Evolutionary conservation across 1,140 invertebrate species (phyloP).

Genomic region (Orchestia grillus): DNA sequence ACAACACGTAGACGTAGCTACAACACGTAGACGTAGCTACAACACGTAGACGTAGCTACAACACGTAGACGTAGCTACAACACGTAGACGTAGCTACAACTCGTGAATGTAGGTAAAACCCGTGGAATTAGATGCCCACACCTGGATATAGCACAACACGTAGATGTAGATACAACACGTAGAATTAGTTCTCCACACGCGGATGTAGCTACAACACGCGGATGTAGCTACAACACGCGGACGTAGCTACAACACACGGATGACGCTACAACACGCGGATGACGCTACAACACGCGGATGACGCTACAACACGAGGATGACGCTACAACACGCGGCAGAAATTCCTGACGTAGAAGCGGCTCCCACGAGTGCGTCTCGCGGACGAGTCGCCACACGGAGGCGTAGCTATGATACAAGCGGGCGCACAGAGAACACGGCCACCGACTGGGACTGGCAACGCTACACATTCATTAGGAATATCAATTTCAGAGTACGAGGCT

Average conservation of each 20-base stretch:
- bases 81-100: no score
- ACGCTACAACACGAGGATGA: not conserved
- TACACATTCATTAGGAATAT: not conserved
- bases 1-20: no score
- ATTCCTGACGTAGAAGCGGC: not conserved
- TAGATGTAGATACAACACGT: no score
- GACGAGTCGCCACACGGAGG: not conserved
- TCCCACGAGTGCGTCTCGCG: not conserved
- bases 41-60: no score
- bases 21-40: no score
- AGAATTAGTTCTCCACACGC: not conserved
- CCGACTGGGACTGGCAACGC: not conserved
- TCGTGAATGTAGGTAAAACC: no score
- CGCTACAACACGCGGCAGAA: not conserved
- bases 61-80: no score
- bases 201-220: not conserved
- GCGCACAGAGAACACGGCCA: not conserved
- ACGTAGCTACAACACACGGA: not conserved
- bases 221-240: not conserved
- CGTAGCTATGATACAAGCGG: not conserved
- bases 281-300: not conserved
- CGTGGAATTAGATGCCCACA: no score
- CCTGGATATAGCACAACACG: no score
- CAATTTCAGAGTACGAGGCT: not conserved
- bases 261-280: not conserved